Evolutionary conservation across 2,888 invertebrate species (phyloP).

Genomic region (Tipula confusa): DNA sequence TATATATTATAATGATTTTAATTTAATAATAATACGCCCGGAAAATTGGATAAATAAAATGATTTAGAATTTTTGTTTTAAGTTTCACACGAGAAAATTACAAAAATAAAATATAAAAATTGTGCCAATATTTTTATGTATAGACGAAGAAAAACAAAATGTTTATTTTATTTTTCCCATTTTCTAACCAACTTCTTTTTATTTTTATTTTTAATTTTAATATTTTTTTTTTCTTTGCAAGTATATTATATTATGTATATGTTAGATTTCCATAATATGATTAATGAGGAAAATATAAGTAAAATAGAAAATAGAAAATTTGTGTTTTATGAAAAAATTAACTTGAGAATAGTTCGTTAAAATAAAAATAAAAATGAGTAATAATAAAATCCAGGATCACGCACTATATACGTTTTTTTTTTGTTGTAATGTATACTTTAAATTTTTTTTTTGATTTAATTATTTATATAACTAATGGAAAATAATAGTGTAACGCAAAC

Average conservation of each 20-base stretch:
- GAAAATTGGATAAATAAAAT: constrained; percentile 12
- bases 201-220: no score
- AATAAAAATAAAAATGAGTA: neutral
- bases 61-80: neutral
- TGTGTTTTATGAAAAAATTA: constrained; percentile 7
- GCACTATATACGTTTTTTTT: neutral
- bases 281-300: constrained; percentile 20
- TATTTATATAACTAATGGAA: neutral
- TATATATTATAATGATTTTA: neutral
- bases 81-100: neutral
- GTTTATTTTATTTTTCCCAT: neutral
- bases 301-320: constrained; percentile 12
- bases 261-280: constrained; percentile 16
- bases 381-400: neutral
- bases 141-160: constrained; percentile 12
- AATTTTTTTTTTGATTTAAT: no score
- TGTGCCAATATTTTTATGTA: constrained; percentile 20
- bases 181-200: constrained; percentile 1
- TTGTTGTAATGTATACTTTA: neutral
- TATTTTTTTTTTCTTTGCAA: neutral
- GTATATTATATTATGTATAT: neutral
- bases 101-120: neutral
- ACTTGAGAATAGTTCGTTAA: neutral
- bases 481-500: neutral
- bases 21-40: neutral